phyloP scores from a whole-genome alignment of 2,797 vertebrate genomes.

The Perodicticus potto region DNA sequence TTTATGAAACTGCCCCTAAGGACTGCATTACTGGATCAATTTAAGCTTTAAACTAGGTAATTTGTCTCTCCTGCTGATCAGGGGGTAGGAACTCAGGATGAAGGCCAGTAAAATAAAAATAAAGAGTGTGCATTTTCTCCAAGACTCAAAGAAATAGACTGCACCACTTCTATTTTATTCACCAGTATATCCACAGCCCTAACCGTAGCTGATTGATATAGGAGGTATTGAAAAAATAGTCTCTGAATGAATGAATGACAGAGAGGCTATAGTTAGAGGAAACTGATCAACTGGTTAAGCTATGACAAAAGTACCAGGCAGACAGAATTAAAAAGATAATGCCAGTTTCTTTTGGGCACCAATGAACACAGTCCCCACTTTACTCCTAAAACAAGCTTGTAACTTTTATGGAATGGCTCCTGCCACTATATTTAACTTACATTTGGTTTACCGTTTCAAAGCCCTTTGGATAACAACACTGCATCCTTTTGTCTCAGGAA shows the following conservation, averaged over 20 bases:
- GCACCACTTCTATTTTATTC: background rate
- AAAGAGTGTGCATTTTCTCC: background rate
- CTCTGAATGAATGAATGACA: background rate
- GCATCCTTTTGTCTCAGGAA: background rate
- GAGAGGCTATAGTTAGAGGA: background rate
- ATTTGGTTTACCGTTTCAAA: slow-evolving; percentile 29
- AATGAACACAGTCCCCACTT: background rate
- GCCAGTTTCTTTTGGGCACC: background rate
- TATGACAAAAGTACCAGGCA: background rate
- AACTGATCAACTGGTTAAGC: background rate
- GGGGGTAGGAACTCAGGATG: background rate
- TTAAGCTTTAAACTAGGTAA: slow-evolving; percentile 25
- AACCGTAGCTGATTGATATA: background rate
- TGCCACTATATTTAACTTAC: background rate
- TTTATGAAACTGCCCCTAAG: background rate
- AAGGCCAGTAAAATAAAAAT: slow-evolving; percentile 20
- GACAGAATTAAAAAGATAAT: background rate
- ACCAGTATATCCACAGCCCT: background rate
- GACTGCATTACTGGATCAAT: background rate
- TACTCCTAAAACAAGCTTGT: slow-evolving; percentile 53
- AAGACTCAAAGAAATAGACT: slow-evolving; percentile 50
- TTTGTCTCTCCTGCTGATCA: background rate
- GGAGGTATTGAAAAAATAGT: background rate
- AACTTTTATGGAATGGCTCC: slow-evolving; percentile 48
- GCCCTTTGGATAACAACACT: slow-evolving; percentile 14